phyloP scores from a whole-genome alignment of 2,113 vertebrate species.

The Pipa parva region DNA sequence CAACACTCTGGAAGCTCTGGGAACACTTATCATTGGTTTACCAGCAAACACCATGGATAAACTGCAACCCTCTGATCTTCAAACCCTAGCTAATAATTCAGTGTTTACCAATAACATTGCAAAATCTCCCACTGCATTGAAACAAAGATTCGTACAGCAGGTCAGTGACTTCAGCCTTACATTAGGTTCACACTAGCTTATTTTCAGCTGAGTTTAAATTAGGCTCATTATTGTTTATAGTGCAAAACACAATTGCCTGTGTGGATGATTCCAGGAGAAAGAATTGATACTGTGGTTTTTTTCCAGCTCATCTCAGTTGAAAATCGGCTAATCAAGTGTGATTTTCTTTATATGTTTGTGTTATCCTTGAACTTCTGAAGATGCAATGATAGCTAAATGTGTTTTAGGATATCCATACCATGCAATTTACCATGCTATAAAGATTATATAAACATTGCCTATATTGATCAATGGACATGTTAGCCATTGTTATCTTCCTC shows the following conservation, averaged over 20 bases:
- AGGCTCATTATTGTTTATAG: no score
- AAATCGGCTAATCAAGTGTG: no score
- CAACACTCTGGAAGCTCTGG: neutral
- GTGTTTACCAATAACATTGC: slow-evolving; percentile 19
- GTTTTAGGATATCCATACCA: no score
- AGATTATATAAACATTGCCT: no score
- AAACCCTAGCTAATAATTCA: neutral
- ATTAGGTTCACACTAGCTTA: neutral
- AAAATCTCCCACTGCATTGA: neutral
- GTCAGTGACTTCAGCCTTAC: neutral
- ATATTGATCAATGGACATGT: no score
- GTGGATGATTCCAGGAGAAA: neutral
- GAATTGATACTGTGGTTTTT: no score
- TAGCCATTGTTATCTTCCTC: no score
- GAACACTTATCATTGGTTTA: slow-evolving; percentile 24
- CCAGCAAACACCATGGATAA: neutral
- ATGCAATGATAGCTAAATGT: no score
- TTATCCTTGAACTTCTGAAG: no score
- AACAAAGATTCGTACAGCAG: slow-evolving; percentile 26
- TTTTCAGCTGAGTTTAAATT: neutral
- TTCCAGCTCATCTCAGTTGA: no score
- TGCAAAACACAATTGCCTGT: neutral
- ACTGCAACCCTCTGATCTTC: neutral
- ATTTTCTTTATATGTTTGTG: no score
- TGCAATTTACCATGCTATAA: no score